phyloP scores from a whole-genome alignment of 2,113 vertebrate genomes.

The Alces alces region DNA sequence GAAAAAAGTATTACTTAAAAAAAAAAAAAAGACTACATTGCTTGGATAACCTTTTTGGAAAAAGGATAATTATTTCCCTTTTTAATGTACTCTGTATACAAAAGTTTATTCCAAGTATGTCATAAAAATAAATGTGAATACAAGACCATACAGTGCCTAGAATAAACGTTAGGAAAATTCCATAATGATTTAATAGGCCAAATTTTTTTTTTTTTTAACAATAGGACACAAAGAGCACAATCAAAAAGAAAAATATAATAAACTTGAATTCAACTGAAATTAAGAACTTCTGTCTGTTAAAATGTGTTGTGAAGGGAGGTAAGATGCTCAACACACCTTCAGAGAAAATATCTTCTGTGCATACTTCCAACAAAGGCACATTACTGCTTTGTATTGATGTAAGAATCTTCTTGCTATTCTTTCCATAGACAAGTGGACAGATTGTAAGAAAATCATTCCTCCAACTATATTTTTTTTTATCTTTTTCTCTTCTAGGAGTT shows the following conservation, averaged over 20 bases:
- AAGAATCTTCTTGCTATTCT: not conserved
- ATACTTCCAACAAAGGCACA: not conserved
- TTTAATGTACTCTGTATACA: not conserved
- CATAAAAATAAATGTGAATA: not conserved
- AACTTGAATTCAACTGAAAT: not conserved
- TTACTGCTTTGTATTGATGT: not conserved
- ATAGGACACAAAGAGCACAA: not conserved
- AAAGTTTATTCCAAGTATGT: not conserved
- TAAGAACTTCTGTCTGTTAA: not conserved
- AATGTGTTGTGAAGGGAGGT: not conserved
- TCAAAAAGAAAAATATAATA: not conserved
- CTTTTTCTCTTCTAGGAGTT: not conserved
- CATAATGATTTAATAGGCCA: not conserved
- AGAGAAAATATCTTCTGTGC: not conserved
- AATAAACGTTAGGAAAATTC: not conserved
- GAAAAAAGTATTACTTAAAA: not conserved
- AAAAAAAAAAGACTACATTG: not conserved
- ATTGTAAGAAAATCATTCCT: not conserved
- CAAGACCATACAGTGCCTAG: not conserved
- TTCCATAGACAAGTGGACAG: not conserved
- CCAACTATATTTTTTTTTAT: not conserved
- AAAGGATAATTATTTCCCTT: not conserved
- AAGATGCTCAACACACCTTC: accelerated
- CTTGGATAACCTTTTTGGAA: not conserved
- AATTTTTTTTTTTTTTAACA: not conserved